Conservation (phyloP, 2,888 invertebrate genomes). For the Apodemia hepburni region DNA sequence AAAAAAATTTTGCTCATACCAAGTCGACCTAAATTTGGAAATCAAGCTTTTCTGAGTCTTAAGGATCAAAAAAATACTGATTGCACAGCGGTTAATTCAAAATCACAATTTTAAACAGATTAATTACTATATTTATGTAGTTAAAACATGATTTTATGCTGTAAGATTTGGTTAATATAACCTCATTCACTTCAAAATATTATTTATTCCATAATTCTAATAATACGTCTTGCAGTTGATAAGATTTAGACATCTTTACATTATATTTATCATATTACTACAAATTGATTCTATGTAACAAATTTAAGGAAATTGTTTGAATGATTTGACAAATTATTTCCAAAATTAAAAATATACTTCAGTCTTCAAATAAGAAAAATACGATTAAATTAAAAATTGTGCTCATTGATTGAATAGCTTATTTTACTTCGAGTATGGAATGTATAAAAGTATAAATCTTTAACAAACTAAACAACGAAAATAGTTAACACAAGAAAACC, state of each 20-base stretch:
- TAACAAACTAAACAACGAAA: slow-evolving; percentile 64
- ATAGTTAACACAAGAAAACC: slow-evolving; percentile 49
- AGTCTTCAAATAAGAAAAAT: slow-evolving; percentile 4
- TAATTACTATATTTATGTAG: no score
- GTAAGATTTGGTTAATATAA: no score
- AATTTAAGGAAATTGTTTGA: not conserved
- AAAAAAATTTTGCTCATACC: no score
- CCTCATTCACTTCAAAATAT: no score
- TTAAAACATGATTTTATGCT: no score
- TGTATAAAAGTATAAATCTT: slow-evolving; percentile 57
- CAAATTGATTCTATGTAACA: not conserved
- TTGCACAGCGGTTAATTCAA: no score
- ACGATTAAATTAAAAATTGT: slow-evolving; percentile 7
- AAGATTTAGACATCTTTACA: not conserved
- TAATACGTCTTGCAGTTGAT: not conserved
- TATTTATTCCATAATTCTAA: not conserved
- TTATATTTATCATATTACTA: not conserved
- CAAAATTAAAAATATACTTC: slow-evolving; percentile 21
- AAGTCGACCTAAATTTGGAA: no score
- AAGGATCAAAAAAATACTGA: no score
- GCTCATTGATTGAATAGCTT: not conserved
- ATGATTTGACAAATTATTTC: not conserved
- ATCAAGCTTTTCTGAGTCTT: no score
- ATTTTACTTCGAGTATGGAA: slow-evolving; percentile 48
- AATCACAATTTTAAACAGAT: no score